Base-by-base conservation (phyloP, 2,797 vertebrate species). In the Xerus rutilus region DNA sequence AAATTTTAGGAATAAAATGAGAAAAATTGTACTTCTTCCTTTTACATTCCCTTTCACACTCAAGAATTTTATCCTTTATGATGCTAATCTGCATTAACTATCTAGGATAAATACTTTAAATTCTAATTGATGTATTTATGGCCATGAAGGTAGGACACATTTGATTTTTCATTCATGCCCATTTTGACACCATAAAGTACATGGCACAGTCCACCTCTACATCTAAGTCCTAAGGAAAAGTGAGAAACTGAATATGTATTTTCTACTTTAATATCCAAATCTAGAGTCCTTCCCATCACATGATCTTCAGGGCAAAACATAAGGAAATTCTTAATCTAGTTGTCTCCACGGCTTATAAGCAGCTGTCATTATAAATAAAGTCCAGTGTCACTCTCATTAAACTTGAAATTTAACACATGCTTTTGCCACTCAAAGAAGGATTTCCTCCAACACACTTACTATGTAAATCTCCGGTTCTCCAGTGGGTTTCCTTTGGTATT, bases 341-440 rank as follows among this genome's bases (percentile, higher is more conserved):
- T 96, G 94, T 97, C 91, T 94, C 82, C 87, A 73, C 25, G 79
- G 92, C 52, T 93, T 93, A 97, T 54, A 94, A 94, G 93, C 82
- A 96, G 96, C 97, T 97, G 97, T 97, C 87, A 0, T 74, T 96
- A 93, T 96, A 96, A 96, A 97, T 97, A 94, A 97, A 96, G 39
- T 12, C 76, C 15, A 69, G n/a, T 94, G 96, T 97, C 97, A 96
- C 54, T 97, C 86, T 94, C 92, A 91, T 97, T 59, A 54, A 79
- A 97, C 54, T 94, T 94, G 97, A 97, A 96, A 97, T 97, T 96
- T 96, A 97, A 96, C 95, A 97, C 83, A 20, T 85, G 94, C 45
- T 95, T 95, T 96, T 95, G 93, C 93, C 86, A 45, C 57, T 93
- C 89, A 96, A 39, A 82, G 95, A 97, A 94, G 97, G 94, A 97